phyloP scores from a whole-genome alignment of 2,113 vertebrate genomes.

The Burhinus bistriatus region DNA sequence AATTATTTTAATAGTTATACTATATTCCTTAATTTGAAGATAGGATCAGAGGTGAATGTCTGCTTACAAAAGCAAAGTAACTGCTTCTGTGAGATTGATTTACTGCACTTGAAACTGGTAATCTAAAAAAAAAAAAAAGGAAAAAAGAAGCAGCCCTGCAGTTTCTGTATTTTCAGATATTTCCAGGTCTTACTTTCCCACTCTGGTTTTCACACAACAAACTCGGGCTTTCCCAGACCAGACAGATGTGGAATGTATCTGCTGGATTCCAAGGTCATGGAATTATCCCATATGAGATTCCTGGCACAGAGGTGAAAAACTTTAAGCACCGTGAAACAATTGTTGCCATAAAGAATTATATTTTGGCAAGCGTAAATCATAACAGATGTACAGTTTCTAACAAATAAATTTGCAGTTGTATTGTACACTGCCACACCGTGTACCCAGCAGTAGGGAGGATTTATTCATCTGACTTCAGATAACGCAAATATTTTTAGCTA shows the following conservation, averaged over 20 bases:
- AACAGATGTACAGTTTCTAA: conserved; percentile 65
- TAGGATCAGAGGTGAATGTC: background rate
- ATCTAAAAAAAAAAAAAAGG: background rate
- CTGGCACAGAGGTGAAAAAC: conserved; percentile 70
- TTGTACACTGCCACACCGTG: background rate
- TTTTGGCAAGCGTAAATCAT: conserved; percentile 67
- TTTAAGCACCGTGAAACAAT: conserved; percentile 66
- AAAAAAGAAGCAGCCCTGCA: background rate
- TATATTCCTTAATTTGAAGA: conserved; percentile 3
- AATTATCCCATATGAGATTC: conserved; percentile 76
- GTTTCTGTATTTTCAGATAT: conserved; percentile 49
- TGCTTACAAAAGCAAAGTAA: background rate
- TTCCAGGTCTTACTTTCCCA: conserved; percentile 69
- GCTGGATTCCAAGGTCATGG: conserved; percentile 83
- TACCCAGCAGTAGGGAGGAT: conserved; percentile 12
- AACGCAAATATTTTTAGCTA: conserved; percentile 52
- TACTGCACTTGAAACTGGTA: background rate
- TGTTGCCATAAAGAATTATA: conserved; percentile 67
- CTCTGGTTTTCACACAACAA: conserved; percentile 63
- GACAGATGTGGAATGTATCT: conserved; percentile 84
- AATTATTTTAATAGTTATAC: conserved; percentile 30
- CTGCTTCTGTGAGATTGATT: background rate
- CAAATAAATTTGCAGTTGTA: conserved; percentile 60
- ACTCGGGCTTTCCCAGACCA: conserved; percentile 80
- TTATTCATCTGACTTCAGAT: conserved; percentile 48